A percentile compares a stretch with the other conserved stretches of the same genome.
These are phyloP conservation scores for Saccopteryx leptura DNA, from an alignment of 2,113 vertebrate species.

Conservation along the genomic window DNA sequence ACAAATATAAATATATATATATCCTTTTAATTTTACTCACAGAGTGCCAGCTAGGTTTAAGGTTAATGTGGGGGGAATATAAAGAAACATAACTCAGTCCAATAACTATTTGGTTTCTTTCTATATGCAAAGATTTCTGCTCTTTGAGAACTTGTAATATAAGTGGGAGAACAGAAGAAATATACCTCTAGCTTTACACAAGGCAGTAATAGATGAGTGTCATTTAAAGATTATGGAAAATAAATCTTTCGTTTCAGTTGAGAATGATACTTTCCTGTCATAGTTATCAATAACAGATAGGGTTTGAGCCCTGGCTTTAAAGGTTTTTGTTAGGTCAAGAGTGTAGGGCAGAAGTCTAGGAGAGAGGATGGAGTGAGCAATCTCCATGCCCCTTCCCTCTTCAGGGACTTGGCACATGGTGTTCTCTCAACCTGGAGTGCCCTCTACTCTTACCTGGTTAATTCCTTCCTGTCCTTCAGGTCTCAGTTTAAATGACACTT, in stretches of 20 bases:
- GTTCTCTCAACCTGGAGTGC: not conserved
- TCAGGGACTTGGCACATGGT: not conserved
- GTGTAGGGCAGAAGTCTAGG: not conserved
- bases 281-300: not conserved
- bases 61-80: not conserved
- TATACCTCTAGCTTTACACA: not conserved
- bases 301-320: not conserved
- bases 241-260: not conserved
- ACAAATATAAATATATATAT: not conserved
- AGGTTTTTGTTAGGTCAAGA: not conserved
- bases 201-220: not conserved
- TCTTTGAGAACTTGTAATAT: not conserved
- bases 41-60: not conserved
- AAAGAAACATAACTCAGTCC: slow-evolving; percentile 18
- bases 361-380: not conserved
- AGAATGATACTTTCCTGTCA: not conserved
- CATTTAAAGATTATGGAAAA: not conserved
- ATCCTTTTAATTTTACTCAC: not conserved
- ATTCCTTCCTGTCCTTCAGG: not conserved
- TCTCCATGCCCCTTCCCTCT: not conserved
- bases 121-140: not conserved
- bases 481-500: not conserved
- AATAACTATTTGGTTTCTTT: not conserved
- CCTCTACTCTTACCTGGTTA: not conserved
- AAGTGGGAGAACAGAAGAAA: not conserved